Evolutionary conservation across 2,888 invertebrate species (phyloP), one percentile per base, ranked within the genome.

Genomic region (Euzetes globulus): DNA sequence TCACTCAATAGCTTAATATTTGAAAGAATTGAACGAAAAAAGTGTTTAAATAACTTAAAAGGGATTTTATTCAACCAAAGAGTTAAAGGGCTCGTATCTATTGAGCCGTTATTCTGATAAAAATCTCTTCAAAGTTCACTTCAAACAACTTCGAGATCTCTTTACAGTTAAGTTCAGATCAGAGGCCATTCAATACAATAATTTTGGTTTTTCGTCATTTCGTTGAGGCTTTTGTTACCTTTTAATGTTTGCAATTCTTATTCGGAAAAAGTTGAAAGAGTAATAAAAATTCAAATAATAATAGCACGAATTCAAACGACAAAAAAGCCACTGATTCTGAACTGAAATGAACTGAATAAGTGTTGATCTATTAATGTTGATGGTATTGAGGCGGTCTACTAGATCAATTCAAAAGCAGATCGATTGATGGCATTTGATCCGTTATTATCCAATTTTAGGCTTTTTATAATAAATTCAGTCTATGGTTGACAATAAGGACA

Each of bases 41-140:
- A 63, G 33, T 63, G 63, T 63, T 63, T 63, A 27, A 63, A 63
- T 63, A 63, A 33, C 63, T 63, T 63, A 15, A 33, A 63, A 19
- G 63, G 55, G 55, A 13, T 55, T 55, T 55, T 25, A 19, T 6
- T 55, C 55, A 55, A 55, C 22, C 22, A 22, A 55, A 55, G 55
- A 63, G 33, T 63, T 19, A 13, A 63, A n/a, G 63, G 33, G 3
- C 63, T 55, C 19, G 63, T 63, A 63, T 29, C 25, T 27, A 63
- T 19, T 63, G 63, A 63, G 33, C 33, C 33, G 63, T 63, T 33
- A n/a, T 29, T 29, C 19, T 1, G 63, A 33, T 63, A 27, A 63
- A 60, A 63, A 63, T 33, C 33, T 22, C 27, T 27, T 33, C 25
- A 33, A 15, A 63, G 63, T 63, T 63, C 17, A 19, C 27, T 37